A percentile compares a stretch with the other conserved stretches of the same genome.
Evolutionary conservation across 1,140 invertebrate genomes (phyloP).

Genomic region (Conus ventricosus): DNA sequence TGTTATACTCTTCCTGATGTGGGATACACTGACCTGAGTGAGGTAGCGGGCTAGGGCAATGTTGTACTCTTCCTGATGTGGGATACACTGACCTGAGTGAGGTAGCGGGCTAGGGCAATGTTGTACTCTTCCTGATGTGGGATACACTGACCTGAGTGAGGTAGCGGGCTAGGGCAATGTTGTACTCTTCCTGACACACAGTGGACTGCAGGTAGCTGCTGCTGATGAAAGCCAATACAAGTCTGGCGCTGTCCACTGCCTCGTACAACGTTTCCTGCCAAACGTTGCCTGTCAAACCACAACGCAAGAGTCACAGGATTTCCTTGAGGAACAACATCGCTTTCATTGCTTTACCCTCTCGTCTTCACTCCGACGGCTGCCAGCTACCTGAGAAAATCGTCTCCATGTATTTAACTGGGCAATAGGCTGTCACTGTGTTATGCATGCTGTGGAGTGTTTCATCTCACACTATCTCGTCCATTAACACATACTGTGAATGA

Average conservation of each 20-base stretch:
- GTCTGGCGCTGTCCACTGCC: slow-evolving; percentile 58
- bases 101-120: slow-evolving; percentile 58
- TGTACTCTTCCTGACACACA: slow-evolving; percentile 71
- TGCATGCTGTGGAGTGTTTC: no score
- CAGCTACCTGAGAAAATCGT: no score
- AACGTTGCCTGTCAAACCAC: slow-evolving; percentile 51
- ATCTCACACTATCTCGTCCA: no score
- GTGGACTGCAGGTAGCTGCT: slow-evolving; percentile 61
- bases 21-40: background rate
- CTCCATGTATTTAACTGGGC: no score
- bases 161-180: slow-evolving; percentile 61
- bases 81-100: background rate
- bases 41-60: no score
- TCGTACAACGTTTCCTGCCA: slow-evolving; percentile 70
- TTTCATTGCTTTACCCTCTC: no score
- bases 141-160: background rate
- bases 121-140: background rate
- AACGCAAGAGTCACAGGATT: background rate
- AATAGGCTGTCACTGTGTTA: no score
- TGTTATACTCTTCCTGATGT: no score
- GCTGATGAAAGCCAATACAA: slow-evolving; percentile 65
- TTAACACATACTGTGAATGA: no score
- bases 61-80: no score
- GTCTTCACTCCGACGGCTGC: no score
- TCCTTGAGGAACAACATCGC: no score